Percentiles rank a stretch among this genome's conserved stretches.
Conservation (phyloP, 1,140 invertebrate genomes). For the Tenebrio molitor region DNA sequence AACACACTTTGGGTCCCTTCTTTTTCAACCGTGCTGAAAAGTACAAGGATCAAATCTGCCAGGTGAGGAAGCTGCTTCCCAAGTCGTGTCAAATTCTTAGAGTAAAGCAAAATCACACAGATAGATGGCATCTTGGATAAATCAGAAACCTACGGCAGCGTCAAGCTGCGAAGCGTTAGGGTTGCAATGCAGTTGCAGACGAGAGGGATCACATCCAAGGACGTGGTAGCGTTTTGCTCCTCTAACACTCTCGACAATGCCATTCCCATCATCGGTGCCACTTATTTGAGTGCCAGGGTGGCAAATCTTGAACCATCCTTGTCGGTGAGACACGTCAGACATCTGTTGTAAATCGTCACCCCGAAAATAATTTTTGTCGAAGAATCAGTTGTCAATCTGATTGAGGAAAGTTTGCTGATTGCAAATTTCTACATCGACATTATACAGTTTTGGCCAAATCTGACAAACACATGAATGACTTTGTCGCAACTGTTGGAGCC, state of each 20-base stretch:
- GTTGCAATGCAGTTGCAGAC: constrained; percentile 66
- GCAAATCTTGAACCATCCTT: constrained; percentile 40
- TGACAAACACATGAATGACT: constrained; percentile 16
- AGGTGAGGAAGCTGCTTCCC: constrained; percentile 35
- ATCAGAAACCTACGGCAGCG: constrained; percentile 65
- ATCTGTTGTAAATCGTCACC: constrained; percentile 27
- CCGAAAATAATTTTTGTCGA: constrained; percentile 48
- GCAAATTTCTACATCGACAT: constrained; percentile 28
- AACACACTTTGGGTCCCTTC: too few species aligned
- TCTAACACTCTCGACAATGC: constrained; percentile 68
- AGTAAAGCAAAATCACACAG: too few species aligned
- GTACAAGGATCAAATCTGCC: constrained; percentile 45
- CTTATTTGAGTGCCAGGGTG: constrained; percentile 65
- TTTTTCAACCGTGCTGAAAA: constrained; percentile 49
- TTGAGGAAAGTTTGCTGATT: constrained; percentile 35
- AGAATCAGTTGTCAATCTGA: constrained; percentile 21
- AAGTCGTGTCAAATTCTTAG: too few species aligned
- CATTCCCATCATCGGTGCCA: constrained; percentile 67
- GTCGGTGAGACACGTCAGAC: constrained; percentile 31
- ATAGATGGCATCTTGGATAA: constrained; percentile 68
- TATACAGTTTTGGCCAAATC: constrained; percentile 51
- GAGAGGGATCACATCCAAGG: constrained; percentile 66
- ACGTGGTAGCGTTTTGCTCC: constrained; percentile 66
- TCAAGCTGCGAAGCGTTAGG: constrained; percentile 64
- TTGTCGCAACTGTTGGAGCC: constrained; percentile 40